Conservation (phyloP, 2,797 vertebrate genomes). For the Lepilemur ruficaudatus region DNA sequence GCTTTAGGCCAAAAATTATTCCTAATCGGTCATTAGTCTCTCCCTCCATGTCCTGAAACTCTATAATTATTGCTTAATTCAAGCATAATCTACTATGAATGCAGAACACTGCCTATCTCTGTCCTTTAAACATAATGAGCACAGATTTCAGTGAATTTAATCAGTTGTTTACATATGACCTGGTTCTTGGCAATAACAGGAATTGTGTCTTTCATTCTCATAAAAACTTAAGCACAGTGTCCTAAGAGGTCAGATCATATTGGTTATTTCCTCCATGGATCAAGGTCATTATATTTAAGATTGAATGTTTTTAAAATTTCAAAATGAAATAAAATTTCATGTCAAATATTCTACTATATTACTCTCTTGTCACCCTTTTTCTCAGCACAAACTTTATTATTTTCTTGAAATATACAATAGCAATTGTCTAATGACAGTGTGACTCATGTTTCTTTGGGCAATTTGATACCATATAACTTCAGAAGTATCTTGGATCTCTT, state of each 20-base stretch:
- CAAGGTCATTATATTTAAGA: background rate
- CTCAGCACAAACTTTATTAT: constrained; percentile 29
- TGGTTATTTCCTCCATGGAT: background rate
- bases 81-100: constrained; percentile 79
- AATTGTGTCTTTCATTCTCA: constrained; percentile 67
- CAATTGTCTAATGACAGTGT: constrained; percentile 7
- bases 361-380: background rate
- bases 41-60: constrained; percentile 73
- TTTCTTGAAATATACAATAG: constrained; percentile 13
- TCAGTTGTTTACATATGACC: constrained; percentile 81
- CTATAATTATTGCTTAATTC: constrained; percentile 82
- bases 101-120: constrained; percentile 66
- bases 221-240: background rate
- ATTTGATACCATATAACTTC: constrained; percentile 79
- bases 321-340: constrained; percentile 36
- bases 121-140: constrained; percentile 75
- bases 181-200: constrained; percentile 77
- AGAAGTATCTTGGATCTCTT: constrained; percentile 82
- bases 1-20: constrained; percentile 77
- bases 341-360: background rate
- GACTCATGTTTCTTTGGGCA: constrained; percentile 56
- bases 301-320: background rate
- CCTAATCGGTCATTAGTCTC: constrained; percentile 82
- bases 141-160: constrained; percentile 77
- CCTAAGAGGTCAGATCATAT: background rate